These are phyloP conservation scores for Calameuta filiformis DNA, from an alignment of 2,888 invertebrate species.

Conservation along the genomic window DNA sequence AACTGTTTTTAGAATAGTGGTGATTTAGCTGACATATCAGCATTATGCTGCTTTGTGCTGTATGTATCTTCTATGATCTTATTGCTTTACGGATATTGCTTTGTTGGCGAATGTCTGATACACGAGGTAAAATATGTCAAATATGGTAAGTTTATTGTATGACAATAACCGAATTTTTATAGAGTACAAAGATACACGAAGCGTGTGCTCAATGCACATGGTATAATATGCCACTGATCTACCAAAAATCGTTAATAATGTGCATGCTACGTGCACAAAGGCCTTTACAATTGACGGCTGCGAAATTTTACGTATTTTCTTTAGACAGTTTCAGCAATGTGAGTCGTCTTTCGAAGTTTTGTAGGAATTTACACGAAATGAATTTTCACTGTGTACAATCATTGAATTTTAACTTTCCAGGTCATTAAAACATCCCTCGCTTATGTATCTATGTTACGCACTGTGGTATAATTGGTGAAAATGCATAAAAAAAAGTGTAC, in stretches of 20 bases:
- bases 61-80: conserved; percentile 25
- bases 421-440: conserved; percentile 30
- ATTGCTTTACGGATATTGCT: conserved; percentile 38
- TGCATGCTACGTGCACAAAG: conserved; percentile 69
- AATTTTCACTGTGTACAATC: not conserved
- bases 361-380: not conserved
- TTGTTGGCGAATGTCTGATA: conserved; percentile 37
- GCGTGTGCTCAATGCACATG: conserved; percentile 70
- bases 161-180: conserved; percentile 9
- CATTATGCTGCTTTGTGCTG: conserved; percentile 23
- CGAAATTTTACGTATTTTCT: conserved; percentile 69
- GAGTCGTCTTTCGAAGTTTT: conserved; percentile 39
- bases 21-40: not conserved
- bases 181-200: conserved; percentile 67
- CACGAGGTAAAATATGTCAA: conserved; percentile 27
- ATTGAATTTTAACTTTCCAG: conserved; percentile 19
- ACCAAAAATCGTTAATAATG: conserved; percentile 65
- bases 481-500: not conserved
- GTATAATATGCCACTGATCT: conserved; percentile 67
- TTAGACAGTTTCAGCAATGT: conserved; percentile 68
- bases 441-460: conserved; percentile 28
- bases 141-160: conserved; percentile 19
- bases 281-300: conserved; percentile 68
- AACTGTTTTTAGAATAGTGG: not conserved
- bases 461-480: conserved; percentile 14